Percentiles rank a stretch among this genome's conserved stretches.
Conservation (phyloP, 2,797 vertebrate genomes). For the Sebastolobus alascanus region DNA sequence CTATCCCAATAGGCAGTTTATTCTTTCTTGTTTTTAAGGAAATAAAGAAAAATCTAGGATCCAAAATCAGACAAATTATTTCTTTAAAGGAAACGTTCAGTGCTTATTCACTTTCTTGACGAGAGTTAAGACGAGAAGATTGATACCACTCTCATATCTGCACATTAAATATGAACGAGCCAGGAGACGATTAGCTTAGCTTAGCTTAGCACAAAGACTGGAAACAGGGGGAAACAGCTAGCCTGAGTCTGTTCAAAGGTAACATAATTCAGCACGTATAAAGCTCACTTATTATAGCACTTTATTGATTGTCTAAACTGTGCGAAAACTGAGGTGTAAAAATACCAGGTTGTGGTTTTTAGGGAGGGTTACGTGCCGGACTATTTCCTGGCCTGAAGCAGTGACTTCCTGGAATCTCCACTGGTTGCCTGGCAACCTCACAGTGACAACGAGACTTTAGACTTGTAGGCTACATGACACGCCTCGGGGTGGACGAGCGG, state of each 20-base stretch:
- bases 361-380: background rate
- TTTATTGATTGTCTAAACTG: background rate
- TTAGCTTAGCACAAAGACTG: background rate
- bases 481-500: too few species aligned
- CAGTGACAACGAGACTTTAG: too few species aligned
- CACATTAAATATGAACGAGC: background rate
- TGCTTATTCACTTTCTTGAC: background rate
- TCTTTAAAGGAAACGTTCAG: background rate
- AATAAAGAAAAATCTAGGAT: background rate
- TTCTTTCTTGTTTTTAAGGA: background rate
- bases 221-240: background rate
- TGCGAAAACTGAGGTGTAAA: background rate
- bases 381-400: background rate
- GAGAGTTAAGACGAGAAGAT: background rate
- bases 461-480: too few species aligned
- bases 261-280: background rate
- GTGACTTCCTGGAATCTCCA: background rate
- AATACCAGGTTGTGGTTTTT: background rate
- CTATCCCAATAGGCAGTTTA: background rate
- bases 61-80: background rate
- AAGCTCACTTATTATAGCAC: background rate
- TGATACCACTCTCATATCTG: background rate
- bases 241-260: background rate
- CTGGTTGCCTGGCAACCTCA: too few species aligned
- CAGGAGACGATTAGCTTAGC: background rate